phyloP scores from a whole-genome alignment of 2,888 invertebrate genomes.

The Monopis laevigella region DNA sequence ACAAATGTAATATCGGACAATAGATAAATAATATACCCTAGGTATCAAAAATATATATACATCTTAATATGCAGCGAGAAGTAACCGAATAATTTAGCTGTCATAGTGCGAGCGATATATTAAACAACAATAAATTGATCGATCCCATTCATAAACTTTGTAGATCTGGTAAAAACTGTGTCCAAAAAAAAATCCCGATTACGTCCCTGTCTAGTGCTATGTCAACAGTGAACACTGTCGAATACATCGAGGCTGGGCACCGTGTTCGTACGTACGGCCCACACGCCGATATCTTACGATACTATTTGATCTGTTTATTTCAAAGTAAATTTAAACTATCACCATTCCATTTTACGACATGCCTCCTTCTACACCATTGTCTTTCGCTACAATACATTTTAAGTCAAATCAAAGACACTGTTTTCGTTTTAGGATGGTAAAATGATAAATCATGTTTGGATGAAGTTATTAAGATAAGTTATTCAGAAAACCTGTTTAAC shows the following conservation, averaged over 20 bases:
- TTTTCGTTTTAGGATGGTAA: conserved; percentile 33
- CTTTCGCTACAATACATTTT: conserved; percentile 40
- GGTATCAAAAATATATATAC: no score
- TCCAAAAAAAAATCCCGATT: no score
- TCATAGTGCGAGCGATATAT: no score
- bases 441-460: conserved; percentile 6
- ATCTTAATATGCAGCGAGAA: no score
- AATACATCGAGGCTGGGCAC: conserved; percentile 44
- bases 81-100: no score
- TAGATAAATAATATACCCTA: no score
- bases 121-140: no score
- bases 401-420: conserved; percentile 26
- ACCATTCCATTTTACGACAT: conserved; percentile 44
- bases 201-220: conserved; percentile 28
- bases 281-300: conserved; percentile 38
- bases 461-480: conserved; percentile 11
- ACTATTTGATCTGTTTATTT: conserved; percentile 59
- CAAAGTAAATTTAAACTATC: conserved; percentile 32
- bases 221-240: conserved; percentile 21
- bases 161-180: no score
- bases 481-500: conserved; percentile 30
- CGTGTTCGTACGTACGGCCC: conserved; percentile 53
- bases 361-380: conserved; percentile 46
- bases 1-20: no score
- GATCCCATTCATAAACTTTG: no score